Evolutionary conservation across 2,113 vertebrate genomes (phyloP).

Genomic region (Nymphicus hollandicus): DNA sequence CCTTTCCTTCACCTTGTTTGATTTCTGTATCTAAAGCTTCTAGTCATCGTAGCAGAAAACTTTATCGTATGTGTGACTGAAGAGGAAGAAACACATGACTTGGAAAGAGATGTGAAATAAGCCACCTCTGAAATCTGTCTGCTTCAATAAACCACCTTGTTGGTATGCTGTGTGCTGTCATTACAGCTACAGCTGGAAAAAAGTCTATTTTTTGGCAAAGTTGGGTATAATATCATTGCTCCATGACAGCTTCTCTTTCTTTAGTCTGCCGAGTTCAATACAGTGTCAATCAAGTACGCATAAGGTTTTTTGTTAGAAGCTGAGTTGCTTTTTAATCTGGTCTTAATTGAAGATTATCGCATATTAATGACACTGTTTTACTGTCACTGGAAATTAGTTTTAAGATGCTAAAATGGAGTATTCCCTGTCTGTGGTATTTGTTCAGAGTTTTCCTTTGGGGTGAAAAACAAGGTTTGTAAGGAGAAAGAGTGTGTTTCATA

Average conservation of each 20-base stretch:
- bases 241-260: background rate
- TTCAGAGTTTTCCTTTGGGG: constrained; percentile 12
- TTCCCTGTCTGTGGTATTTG: background rate
- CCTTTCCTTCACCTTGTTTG: background rate
- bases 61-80: background rate
- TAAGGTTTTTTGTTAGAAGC: background rate
- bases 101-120: background rate
- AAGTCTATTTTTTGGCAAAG: background rate
- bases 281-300: background rate
- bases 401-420: background rate
- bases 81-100: background rate
- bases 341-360: background rate
- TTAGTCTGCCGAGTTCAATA: background rate
- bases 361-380: background rate
- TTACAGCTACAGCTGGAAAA: background rate
- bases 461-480: background rate
- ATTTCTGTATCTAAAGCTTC: background rate
- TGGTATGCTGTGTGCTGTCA: background rate
- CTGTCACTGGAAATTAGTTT: background rate
- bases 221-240: background rate
- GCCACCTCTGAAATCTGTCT: background rate
- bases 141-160: background rate
- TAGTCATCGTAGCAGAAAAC: background rate
- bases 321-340: background rate
- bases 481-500: background rate